These are phyloP conservation scores for Lordiphosa andalusiaca DNA, from an alignment of 2,888 invertebrate genomes.

Conservation along the genomic window DNA sequence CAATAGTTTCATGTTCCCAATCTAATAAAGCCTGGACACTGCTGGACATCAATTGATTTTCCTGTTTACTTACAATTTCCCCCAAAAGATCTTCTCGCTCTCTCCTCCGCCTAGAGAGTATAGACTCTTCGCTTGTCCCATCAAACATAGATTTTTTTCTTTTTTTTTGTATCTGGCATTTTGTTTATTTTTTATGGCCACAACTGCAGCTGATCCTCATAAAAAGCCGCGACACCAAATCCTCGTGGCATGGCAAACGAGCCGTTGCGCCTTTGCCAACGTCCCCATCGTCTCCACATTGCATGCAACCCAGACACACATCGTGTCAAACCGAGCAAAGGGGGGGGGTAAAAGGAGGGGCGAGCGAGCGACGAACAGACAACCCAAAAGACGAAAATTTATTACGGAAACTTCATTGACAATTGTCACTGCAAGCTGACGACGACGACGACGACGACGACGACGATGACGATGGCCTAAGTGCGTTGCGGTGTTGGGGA, in stretches of 20 bases:
- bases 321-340: conserved; percentile 58
- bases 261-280: conserved; percentile 47
- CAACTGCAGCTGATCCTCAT: conserved; percentile 74
- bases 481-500: conserved; percentile 71
- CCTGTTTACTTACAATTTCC: too few species aligned
- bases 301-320: conserved; percentile 36
- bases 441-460: conserved; percentile 40
- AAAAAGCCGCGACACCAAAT: conserved; percentile 73
- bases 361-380: conserved; percentile 13
- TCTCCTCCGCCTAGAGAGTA: conserved; percentile 17
- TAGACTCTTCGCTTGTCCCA: conserved; percentile 17
- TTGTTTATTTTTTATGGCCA: conserved; percentile 61
- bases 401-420: conserved; percentile 79
- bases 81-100: not conserved
- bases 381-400: conserved; percentile 72
- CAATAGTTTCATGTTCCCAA: too few species aligned
- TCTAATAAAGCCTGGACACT: too few species aligned
- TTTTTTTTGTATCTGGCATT: conserved; percentile 11
- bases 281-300: conserved; percentile 21
- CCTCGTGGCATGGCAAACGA: conserved; percentile 68
- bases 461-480: conserved; percentile 44
- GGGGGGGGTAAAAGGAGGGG: conserved; percentile 11
- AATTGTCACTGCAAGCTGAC: conserved; percentile 77
- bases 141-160: conserved; percentile 6
- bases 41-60: too few species aligned